Percentiles rank a stretch among this genome's conserved stretches.
Evolutionary conservation across 2,888 invertebrate genomes (phyloP).

Genomic region (Xestia xanthographa): DNA sequence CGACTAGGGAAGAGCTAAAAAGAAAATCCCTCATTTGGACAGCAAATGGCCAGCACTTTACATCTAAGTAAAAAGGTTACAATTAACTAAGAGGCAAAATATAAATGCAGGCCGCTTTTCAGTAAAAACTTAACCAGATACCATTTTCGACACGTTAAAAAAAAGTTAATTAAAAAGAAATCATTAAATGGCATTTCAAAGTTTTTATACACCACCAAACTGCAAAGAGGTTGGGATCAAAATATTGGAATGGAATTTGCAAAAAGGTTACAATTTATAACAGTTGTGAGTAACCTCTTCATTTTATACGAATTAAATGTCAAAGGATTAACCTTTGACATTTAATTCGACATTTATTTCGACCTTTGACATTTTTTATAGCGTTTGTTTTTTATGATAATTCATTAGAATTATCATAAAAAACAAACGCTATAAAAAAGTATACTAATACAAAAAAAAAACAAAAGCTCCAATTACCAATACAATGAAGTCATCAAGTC

Average conservation of each 20-base stretch:
- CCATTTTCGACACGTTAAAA: neutral
- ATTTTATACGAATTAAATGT: neutral
- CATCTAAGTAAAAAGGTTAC: slow-evolving; percentile 4
- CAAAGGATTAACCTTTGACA: no score
- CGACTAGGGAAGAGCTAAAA: no score
- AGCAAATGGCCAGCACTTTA: neutral
- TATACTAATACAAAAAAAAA: no score
- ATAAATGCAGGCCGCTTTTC: neutral
- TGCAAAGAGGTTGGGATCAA: neutral
- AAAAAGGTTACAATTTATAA: neutral
- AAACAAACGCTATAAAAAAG: no score
- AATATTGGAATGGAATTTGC: neutral
- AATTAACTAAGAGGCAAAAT: neutral
- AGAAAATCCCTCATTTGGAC: no score
- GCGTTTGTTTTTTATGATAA: no score
- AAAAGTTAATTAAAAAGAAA: slow-evolving; percentile 10
- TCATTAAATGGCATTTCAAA: neutral
- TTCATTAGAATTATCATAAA: no score
- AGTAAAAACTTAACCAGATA: neutral
- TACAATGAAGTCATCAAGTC: no score
- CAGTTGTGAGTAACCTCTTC: neutral
- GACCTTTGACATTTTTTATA: no score
- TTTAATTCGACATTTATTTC: no score
- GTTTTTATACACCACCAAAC: neutral
- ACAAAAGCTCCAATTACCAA: no score